Evolutionary conservation across 2,888 invertebrate species (phyloP).

Genomic region (Osedax fenrisi): DNA sequence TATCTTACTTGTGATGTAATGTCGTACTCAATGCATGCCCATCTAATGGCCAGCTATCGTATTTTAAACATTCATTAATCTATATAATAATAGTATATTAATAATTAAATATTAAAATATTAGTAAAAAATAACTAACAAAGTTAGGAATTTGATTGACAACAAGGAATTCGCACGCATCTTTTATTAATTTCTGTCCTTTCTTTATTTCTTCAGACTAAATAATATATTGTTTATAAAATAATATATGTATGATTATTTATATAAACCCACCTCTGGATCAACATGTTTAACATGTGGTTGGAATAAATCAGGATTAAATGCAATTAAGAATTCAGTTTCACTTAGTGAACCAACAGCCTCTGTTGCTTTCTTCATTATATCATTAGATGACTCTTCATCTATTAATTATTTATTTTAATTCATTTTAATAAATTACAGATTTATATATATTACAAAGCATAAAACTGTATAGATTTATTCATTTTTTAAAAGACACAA

Average conservation of each 20-base stretch:
- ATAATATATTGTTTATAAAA: not conserved
- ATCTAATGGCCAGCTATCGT: constrained; percentile 85
- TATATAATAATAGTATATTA: constrained; percentile 45
- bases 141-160: constrained; percentile 81
- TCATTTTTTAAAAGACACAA: too few relatives aligned
- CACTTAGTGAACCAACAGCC: constrained; percentile 83
- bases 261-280: constrained; percentile 54
- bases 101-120: not conserved
- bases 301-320: constrained; percentile 98
- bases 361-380: constrained; percentile 73
- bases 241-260: not conserved
- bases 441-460: too few relatives aligned
- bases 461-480: too few relatives aligned
- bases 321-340: constrained; percentile 86
- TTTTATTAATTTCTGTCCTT: constrained; percentile 77
- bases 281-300: constrained; percentile 74
- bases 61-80: constrained; percentile 70
- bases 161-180: constrained; percentile 90
- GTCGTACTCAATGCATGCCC: constrained; percentile 81
- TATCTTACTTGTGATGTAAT: constrained; percentile 63
- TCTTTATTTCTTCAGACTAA: constrained; percentile 59
- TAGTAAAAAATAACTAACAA: constrained; percentile 57
- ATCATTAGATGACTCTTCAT: constrained; percentile 71
- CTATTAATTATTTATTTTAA: too few relatives aligned
- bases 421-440: too few relatives aligned